Evolutionary conservation across 2,113 vertebrate species (phyloP), one percentile per base, ranked within the genome.

Genomic region (Pterocles gutturalis): DNA sequence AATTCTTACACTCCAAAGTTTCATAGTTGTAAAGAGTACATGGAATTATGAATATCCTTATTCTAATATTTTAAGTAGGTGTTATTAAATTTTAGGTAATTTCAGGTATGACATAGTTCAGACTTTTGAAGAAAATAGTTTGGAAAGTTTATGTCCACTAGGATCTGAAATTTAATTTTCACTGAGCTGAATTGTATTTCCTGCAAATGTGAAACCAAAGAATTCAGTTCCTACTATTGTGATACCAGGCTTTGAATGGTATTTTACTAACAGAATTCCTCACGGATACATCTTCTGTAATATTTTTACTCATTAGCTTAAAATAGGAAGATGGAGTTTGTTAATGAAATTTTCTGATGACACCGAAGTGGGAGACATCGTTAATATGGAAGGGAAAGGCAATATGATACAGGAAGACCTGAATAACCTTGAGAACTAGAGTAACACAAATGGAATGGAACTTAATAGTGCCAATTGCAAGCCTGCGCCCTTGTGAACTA

Each of bases 281-380:
- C 65, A 82, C 90, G 72, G 72, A 73, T 92, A 66, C 29, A 71
- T 82, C 73, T 82, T 89, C 61, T 89, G 67, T 70, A 13, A 7
- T 84, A 75, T 75, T 96, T 91, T 92, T 92, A 82, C 89, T 89
- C 53, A 89, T 94, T 84, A 89, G 34, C 29, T 91, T 89, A 67
- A 83, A 94, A 71, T 48, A 84, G 33, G 51, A 87, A 88, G 71
- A 90, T 6, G 4, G 38, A 84, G 46, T 87, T 95, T 92, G 51
- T 95, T 94, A 95, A 87, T 93, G 64, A 94, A 92, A 94, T 87
- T 86, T 96, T 95, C 87, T 84, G 87, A 94, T 79, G 64, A 87
- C 69, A 78, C 0, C 1, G 29, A 96, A 95, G 70, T 81, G 65
- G 38, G 69, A 91, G 69, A 81, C 65, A 82, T 67, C 61, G 67